These are phyloP conservation scores for Catostylus mosaicus DNA, from an alignment of 30 jellyfish, hydroid and myxozoan species.

Conservation along the genomic window DNA sequence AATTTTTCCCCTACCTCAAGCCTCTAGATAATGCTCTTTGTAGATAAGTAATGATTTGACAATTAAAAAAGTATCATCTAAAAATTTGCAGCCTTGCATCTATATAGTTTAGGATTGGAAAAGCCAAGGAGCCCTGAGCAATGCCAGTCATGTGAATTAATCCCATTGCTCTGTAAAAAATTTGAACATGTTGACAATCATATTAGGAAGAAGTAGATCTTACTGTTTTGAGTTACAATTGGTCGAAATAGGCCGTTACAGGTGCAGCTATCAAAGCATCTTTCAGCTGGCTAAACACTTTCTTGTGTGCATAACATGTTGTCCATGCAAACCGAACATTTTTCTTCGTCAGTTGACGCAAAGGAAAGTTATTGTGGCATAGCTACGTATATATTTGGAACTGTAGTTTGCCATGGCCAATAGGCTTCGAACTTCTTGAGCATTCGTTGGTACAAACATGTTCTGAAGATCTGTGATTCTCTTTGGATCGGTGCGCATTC, in stretches of 20 bases:
- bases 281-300: slow-evolving; percentile 24
- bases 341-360: slow-evolving; percentile 54
- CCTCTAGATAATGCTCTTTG: no score
- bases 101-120: no score
- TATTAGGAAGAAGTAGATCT: no score
- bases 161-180: no score
- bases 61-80: no score
- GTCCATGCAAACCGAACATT: slow-evolving; percentile 44
- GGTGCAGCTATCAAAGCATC: slow-evolving; percentile 46
- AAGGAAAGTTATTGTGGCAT: slow-evolving; percentile 62
- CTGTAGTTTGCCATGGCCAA: slow-evolving; percentile 64
- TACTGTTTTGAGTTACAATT: no score
- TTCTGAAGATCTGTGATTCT: slow-evolving; percentile 21
- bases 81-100: no score
- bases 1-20: no score
- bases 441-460: slow-evolving; percentile 28
- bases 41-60: no score
- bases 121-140: no score
- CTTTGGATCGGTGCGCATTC: slow-evolving; percentile 65
- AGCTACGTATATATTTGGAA: slow-evolving; percentile 35
- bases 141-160: no score
- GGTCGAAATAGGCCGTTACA: slow-evolving; percentile 49
- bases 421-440: slow-evolving; percentile 57
- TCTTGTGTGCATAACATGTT: slow-evolving; percentile 13
- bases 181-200: no score